Evolutionary conservation across 1,140 invertebrate species (phyloP), one percentile per base, ranked within the genome.

Genomic region (Gryon sp.): DNA sequence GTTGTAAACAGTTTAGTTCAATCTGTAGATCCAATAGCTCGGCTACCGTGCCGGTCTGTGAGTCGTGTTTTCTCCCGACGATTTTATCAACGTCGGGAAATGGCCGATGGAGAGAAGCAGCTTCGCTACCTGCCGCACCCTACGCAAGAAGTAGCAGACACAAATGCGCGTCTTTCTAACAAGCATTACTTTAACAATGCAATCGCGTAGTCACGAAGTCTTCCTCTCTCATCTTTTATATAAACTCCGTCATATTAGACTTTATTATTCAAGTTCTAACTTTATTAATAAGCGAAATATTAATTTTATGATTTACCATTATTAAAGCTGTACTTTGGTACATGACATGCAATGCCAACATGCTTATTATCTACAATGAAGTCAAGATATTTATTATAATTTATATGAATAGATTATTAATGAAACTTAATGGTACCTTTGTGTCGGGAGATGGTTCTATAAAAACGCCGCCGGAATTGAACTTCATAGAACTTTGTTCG

Each of bases 1-100:
- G 92, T 85, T 98, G 93, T 75, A 99, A 90, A 45, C 94, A 96
- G 76, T 94, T 95, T 50, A 98, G 89, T 89, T 98, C 97, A 83
- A 96, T 94, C 86, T 99, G 96, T 62, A 99, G 89, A 89, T 98
- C 97, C 12, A 99, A 92, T 63, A 99, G 89, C 89, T 98, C 96
- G 0, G 95, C 95, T 62, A 92, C 91, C n/a, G 90, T 89, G 16
- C 86, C 86, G 43, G 80, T 86, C 57, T 85, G 86, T 8, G 80
- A 73, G 41, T 87, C 87, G 52, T 84, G 81, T 73, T 87, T 86
- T 80, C 83, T 83, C 15, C 84, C 84, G 45, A 50, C 34, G 32
- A 81, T 57, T 69, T 84, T 87, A 16, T 86, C 87, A 15, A 66
- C 57, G 16, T 87, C 87, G 22, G 82, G 78, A 73, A 78, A 83